These are phyloP conservation scores for Lamellibrachia satsuma DNA, from an alignment of 2,888 invertebrate species.

Conservation along the genomic window DNA sequence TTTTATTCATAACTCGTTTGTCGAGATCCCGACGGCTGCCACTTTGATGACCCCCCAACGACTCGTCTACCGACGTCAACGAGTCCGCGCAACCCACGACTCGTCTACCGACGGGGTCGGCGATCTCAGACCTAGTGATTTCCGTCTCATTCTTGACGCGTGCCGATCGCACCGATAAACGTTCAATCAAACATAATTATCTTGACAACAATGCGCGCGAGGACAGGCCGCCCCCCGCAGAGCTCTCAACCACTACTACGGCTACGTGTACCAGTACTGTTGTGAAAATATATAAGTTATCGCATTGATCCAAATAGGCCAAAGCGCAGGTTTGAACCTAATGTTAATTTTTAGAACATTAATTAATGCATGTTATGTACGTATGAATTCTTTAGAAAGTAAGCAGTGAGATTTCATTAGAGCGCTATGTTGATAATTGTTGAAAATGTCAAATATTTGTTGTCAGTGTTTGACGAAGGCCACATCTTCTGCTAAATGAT, in stretches of 20 bases:
- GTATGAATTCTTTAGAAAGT: too few species aligned
- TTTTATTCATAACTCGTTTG: background rate
- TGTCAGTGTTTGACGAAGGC: too few species aligned
- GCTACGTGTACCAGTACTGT: background rate
- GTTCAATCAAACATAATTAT: slow-evolving; percentile 11
- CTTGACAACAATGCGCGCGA: background rate
- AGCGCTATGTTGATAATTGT: too few species aligned
- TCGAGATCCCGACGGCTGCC: background rate
- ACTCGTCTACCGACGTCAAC: too few species aligned
- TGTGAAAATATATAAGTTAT: background rate
- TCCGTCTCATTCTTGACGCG: slow-evolving; percentile 10
- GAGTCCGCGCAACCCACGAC: background rate
- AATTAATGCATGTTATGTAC: too few species aligned
- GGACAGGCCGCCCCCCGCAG: background rate
- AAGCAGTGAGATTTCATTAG: too few species aligned
- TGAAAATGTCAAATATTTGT: too few species aligned
- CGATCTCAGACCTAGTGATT: background rate
- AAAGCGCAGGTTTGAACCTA: background rate
- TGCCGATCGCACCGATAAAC: slow-evolving; percentile 8
- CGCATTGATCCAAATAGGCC: background rate
- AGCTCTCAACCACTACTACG: background rate
- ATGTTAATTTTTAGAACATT: background rate
- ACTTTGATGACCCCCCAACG: background rate
- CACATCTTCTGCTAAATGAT: too few species aligned
- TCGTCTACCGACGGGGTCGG: background rate